Evolutionary conservation across 2,797 vertebrate genomes (phyloP).

Genomic region (Acestrorhynchus altus): DNA sequence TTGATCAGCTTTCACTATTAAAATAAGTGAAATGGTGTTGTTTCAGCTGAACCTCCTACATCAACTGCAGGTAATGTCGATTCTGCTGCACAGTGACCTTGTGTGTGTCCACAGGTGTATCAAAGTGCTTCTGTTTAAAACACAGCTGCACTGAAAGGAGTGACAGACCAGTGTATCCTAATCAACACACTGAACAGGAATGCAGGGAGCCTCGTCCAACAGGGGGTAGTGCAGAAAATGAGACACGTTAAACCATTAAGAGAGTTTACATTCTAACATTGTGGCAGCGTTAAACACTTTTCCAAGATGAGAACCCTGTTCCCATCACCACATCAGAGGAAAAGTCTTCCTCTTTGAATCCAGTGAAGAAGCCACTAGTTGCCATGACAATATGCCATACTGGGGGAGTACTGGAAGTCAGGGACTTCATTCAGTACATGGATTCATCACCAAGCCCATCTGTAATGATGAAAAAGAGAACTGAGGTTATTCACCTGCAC

Average conservation of each 20-base stretch:
- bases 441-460: constrained; percentile 73
- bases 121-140: background rate
- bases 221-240: background rate
- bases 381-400: constrained; percentile 82
- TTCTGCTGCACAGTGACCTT: no score
- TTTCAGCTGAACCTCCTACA: no score
- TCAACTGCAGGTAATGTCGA: no score
- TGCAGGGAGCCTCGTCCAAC: background rate
- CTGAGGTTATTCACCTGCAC: background rate
- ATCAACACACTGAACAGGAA: background rate
- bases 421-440: constrained; percentile 78
- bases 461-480: constrained; percentile 60
- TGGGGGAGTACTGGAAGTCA: constrained; percentile 69
- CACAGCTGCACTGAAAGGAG: background rate
- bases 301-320: constrained; percentile 32
- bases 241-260: background rate
- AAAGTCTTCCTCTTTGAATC: constrained; percentile 58
- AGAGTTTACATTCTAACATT: no score
- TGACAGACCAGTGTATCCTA: background rate
- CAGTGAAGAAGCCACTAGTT: constrained; percentile 51
- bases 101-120: no score
- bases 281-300: background rate
- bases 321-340: constrained; percentile 32
- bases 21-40: no score
- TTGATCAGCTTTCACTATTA: no score